These are phyloP conservation scores for Gymnogyps californianus DNA, from an alignment of 2,113 vertebrate genomes.

Conservation along the genomic window DNA sequence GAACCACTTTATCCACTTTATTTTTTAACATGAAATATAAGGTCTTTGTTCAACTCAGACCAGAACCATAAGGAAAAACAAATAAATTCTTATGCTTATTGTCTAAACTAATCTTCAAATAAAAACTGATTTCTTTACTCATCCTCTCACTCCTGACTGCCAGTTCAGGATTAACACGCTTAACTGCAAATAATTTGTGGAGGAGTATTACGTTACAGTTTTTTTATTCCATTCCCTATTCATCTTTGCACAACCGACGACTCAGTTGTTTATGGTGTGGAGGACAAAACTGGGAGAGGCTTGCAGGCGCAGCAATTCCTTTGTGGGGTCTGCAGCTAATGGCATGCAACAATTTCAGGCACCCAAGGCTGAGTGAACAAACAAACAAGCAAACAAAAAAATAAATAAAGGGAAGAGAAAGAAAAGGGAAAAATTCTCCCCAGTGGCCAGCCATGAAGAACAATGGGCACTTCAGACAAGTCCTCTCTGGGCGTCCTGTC, in stretches of 20 bases:
- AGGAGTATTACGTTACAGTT: background rate
- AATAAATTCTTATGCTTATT: background rate
- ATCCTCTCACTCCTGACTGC: background rate
- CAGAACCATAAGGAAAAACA: background rate
- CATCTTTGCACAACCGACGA: background rate
- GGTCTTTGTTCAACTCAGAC: background rate
- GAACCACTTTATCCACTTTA: background rate
- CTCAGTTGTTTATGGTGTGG: background rate
- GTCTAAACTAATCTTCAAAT: background rate
- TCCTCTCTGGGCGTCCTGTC: background rate
- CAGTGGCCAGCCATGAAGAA: background rate
- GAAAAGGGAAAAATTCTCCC: background rate
- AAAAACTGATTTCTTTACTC: background rate
- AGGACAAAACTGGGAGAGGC: background rate
- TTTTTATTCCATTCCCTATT: background rate
- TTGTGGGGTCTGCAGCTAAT: background rate
- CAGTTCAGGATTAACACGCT: background rate
- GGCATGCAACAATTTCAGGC: background rate
- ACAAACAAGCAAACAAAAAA: background rate
- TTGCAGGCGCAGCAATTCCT: background rate
- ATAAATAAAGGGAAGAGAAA: background rate
- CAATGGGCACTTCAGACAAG: background rate
- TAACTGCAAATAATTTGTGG: background rate
- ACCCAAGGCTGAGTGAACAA: rapidly evolving
- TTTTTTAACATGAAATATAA: background rate